Evolutionary conservation across 2,113 vertebrate species (phyloP).

Genomic region (Pedionomus torquatus): DNA sequence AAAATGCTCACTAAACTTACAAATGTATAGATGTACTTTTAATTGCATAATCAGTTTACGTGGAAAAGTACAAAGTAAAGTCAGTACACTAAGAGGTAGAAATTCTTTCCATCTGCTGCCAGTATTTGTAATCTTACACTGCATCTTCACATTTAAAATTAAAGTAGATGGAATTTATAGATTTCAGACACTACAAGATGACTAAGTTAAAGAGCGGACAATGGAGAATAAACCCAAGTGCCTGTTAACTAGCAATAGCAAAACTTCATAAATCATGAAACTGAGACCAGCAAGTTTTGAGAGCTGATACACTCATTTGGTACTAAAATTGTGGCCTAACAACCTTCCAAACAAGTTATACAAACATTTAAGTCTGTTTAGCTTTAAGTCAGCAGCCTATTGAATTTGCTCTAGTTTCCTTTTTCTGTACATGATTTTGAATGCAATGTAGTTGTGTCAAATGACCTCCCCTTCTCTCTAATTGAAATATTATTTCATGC

Average conservation of each 20-base stretch:
- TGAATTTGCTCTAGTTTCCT: background rate
- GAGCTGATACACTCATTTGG: background rate
- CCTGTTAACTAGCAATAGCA: background rate
- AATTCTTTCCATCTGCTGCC: background rate
- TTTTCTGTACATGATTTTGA: background rate
- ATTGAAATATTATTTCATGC: slow-evolving; percentile 23
- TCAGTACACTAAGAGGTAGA: background rate
- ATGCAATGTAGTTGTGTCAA: background rate
- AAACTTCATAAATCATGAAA: background rate
- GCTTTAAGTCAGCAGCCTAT: background rate
- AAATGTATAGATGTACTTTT: background rate
- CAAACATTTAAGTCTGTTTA: background rate
- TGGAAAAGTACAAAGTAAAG: background rate
- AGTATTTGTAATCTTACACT: background rate
- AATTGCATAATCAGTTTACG: background rate
- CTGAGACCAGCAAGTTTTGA: background rate
- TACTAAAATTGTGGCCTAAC: background rate
- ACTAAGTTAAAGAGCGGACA: background rate
- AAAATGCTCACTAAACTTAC: slow-evolving; percentile 18
- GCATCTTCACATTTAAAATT: background rate
- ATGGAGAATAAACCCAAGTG: background rate
- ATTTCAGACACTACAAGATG: background rate
- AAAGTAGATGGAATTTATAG: background rate
- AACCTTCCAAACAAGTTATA: background rate
- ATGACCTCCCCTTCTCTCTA: background rate